Evolutionary conservation across 2,113 vertebrate species (phyloP), one percentile per base, ranked within the genome.

Genomic region (Arizona elegans): DNA sequence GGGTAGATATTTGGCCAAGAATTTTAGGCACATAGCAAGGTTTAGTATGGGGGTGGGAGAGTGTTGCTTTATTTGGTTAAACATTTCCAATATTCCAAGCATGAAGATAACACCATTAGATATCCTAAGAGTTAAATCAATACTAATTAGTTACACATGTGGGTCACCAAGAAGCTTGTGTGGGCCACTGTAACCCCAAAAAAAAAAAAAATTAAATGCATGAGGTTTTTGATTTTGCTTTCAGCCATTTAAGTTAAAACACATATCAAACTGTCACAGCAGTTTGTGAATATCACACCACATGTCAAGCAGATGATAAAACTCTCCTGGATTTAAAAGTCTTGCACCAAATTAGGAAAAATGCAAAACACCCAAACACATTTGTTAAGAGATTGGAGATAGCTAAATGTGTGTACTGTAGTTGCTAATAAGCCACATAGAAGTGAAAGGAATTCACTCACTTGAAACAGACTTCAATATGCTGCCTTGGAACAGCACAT

Each of bases 111-210:
- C 29, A 54, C 7, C 88, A 86, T 26, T 47, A 90, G 29, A 88
- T 90, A 62, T 17, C 33, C 21, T 24, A n/a, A 90, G 26, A 53
- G 65, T 52, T 62, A 53, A n/a, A 53, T 93, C 88, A 90, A 93
- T 93, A 90, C n/a, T 33, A 87, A 52, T 62, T 86, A 90, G 55
- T 86, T 86, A 90, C n/a, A 90, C 75, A 90, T 90, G 81, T 90
- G n/a, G 70, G 23, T 29, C 70, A 53, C 55, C 1, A 43, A 86
- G n/a, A 89, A 86, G 33, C 23, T 86, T 81, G 59, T 86, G 88
- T 11, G 33, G 55, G 43, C 87, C 65, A 92, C 43, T n/a, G 24
- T 52, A 91, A 86, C 52, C n/a, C n/a, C n/a, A n/a, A n/a, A n/a
- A n/a, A 24, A 29, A 58, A 54, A 50, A 50, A 50, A 50, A 7